phyloP scores from a whole-genome alignment of 2,797 vertebrate genomes.

The Hapalemur alaotrensis region DNA sequence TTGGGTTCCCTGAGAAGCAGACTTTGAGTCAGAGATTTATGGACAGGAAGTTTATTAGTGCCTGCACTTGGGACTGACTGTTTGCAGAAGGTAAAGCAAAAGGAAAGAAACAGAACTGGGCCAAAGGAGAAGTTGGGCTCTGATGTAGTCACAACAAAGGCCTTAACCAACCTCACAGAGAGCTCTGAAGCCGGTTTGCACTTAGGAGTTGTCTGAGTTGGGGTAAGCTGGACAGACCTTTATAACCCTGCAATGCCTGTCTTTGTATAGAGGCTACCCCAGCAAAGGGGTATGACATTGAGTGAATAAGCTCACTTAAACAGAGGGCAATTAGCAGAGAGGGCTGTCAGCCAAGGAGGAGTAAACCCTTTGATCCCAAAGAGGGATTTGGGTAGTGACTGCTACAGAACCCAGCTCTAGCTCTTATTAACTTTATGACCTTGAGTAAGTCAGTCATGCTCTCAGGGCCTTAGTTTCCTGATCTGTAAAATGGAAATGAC shows the following conservation, averaged over 20 bases:
- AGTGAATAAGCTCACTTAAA: background rate
- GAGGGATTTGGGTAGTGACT: background rate
- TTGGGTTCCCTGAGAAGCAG: background rate
- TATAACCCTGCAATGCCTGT: background rate
- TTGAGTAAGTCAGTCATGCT: background rate
- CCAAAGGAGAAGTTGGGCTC: background rate
- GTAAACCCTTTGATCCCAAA: background rate
- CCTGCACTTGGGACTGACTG: background rate
- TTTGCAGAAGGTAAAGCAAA: background rate
- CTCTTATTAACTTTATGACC: background rate
- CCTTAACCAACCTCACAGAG: background rate
- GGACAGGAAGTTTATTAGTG: background rate
- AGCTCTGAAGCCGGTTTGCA: background rate
- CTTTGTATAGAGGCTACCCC: background rate
- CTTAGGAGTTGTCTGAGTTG: background rate
- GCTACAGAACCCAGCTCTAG: background rate
- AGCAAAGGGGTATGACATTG: background rate
- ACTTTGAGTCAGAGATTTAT: background rate
- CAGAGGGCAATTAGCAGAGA: slow-evolving; percentile 9
- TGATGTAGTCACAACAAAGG: background rate
- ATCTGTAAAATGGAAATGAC: slow-evolving; percentile 40
- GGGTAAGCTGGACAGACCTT: background rate
- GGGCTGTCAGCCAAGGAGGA: background rate
- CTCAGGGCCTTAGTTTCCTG: slow-evolving; percentile 26
- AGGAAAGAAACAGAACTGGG: background rate